Evolutionary conservation across 2,113 vertebrate species (phyloP), one percentile per base, ranked within the genome.

Genomic region (Malurus melanocephalus): DNA sequence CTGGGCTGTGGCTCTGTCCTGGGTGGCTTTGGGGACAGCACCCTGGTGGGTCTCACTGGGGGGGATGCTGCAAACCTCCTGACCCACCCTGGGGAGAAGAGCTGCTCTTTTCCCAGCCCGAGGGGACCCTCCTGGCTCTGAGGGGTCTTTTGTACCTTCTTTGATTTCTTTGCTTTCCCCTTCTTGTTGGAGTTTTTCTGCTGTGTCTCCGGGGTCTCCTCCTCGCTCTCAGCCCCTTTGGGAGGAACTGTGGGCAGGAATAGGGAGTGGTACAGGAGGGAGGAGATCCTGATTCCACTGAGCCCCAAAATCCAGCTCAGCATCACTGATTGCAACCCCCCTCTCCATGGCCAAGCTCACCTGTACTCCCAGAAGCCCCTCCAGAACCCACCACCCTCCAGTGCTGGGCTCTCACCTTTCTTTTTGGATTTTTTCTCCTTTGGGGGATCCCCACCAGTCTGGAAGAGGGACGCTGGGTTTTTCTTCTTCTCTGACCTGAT

Each of bases 101-200:
- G 33, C 27, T 42, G 42, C 67, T 86, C 42, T 40, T 21, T 30
- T 11, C 7, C 18, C 3, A 5, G 18, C 30, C 11, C 2, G 0
- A 68, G 32, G 51, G 27, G 46, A n/a, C 5, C 27, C 28, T 42
- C 22, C 6, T 0, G 1, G 23, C 26, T 43, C 74, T 9, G 6
- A 33, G 42, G n/a, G 22, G 4, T 8, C 20, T 46, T 62, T 72
- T 6, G 12, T 85, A 98, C 98, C 97, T 98, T 98, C 91, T 98
- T 98, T 28, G 95, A 96, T 96, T 98, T 97, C 90, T 98, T 85
- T 2, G 97, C 97, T 97, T 98, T 99, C 14, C 98, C 98, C 68
- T 98, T 99, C 95, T 98, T 98, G 53, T 98, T 98, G 94, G 98
- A 98, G 45, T 98, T 98, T 95, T 93, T 97, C 73, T 86, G 83